Percentiles rank a stretch among this genome's conserved stretches.
These are phyloP conservation scores for Hypena proboscidalis DNA, from an alignment of 2,888 invertebrate genomes.

Conservation along the genomic window DNA sequence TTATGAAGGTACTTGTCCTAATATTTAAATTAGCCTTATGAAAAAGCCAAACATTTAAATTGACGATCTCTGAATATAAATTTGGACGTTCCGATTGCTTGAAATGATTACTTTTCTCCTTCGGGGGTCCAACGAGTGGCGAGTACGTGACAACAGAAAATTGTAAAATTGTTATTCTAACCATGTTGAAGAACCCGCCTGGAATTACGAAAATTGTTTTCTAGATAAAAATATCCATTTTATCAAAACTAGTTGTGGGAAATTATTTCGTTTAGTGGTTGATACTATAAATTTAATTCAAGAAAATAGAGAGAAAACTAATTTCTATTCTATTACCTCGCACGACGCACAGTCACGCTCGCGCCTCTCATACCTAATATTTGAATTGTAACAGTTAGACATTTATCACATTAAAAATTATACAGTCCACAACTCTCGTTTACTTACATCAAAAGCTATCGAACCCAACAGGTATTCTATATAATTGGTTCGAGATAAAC, in stretches of 20 bases:
- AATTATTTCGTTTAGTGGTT: slow-evolving; percentile 34
- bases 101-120: slow-evolving; percentile 79
- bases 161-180: slow-evolving; percentile 82
- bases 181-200: slow-evolving; percentile 73
- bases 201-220: slow-evolving; percentile 80
- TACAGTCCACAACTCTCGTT: too few relatives aligned
- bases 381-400: too few relatives aligned
- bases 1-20: slow-evolving; percentile 17
- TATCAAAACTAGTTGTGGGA: slow-evolving; percentile 57
- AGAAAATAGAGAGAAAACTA: neutral
- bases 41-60: slow-evolving; percentile 67
- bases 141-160: slow-evolving; percentile 75
- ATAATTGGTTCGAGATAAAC: too few relatives aligned
- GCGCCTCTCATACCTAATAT: too few relatives aligned
- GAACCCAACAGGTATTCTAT: too few relatives aligned
- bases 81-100: slow-evolving; percentile 72
- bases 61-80: slow-evolving; percentile 75
- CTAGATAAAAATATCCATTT: slow-evolving; percentile 67
- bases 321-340: too few relatives aligned
- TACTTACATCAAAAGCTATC: too few relatives aligned
- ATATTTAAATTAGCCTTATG: slow-evolving; percentile 54
- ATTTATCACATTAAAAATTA: too few relatives aligned
- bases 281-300: slow-evolving; percentile 26
- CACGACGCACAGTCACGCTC: too few relatives aligned
- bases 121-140: slow-evolving; percentile 71